phyloP scores from a whole-genome alignment of 1,140 invertebrate species.

The Paracyclopina nana region DNA sequence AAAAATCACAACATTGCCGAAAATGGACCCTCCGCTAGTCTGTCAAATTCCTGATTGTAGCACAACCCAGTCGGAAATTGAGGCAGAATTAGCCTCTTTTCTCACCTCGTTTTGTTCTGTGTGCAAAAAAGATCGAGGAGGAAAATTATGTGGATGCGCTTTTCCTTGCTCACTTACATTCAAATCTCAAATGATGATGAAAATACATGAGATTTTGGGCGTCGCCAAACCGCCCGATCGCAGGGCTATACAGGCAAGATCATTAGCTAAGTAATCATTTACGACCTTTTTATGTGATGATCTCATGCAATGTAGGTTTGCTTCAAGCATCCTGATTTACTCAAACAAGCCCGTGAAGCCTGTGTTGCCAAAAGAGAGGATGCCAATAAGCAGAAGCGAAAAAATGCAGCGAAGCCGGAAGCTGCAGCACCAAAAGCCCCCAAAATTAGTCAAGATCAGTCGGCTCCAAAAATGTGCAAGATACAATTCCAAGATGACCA shows the following conservation, averaged over 20 bases:
- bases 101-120: not conserved
- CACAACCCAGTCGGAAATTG: not conserved
- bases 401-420: too few relatives aligned
- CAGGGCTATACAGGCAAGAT: not conserved
- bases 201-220: not conserved
- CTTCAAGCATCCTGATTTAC: constrained; percentile 1
- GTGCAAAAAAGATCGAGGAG: not conserved
- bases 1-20: too few relatives aligned
- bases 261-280: too few relatives aligned
- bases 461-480: too few relatives aligned
- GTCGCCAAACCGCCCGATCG: not conserved
- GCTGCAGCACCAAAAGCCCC: too few relatives aligned
- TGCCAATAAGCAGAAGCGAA: too few relatives aligned
- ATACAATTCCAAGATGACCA: too few relatives aligned
- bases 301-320: too few relatives aligned
- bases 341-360: not conserved
- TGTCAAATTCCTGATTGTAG: constrained; percentile 5
- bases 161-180: constrained; percentile 3
- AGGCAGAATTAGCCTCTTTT: not conserved
- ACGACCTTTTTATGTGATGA: too few relatives aligned
- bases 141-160: constrained; percentile 4
- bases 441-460: too few relatives aligned
- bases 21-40: constrained; percentile 16
- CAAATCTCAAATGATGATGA: not conserved
- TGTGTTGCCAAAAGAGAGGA: not conserved